phyloP scores from a whole-genome alignment of 2,113 vertebrate species.

The Indicator indicator region DNA sequence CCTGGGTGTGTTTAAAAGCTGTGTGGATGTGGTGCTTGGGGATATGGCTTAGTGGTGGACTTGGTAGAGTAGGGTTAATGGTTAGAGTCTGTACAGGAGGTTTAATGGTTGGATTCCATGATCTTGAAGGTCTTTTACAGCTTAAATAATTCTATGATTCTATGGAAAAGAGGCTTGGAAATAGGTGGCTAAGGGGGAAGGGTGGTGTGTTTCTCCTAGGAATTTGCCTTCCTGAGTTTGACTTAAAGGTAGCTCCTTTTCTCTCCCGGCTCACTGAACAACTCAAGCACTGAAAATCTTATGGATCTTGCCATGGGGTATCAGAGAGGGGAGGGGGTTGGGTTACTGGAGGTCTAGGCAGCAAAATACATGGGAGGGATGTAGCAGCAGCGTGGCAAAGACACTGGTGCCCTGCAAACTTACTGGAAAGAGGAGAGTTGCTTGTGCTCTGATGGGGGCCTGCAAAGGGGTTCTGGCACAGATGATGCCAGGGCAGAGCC shows the following conservation, averaged over 20 bases:
- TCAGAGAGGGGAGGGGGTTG: not conserved
- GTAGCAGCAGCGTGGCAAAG: not conserved
- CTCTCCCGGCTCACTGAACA: not conserved
- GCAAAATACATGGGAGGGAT: fast-evolving
- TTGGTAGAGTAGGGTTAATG: too few species aligned
- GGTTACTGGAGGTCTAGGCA: not conserved
- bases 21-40: too few species aligned
- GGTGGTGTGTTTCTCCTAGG: not conserved
- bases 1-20: too few species aligned
- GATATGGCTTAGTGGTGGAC: too few species aligned
- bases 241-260: not conserved
- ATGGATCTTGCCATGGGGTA: fast-evolving
- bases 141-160: too few species aligned
- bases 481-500: not conserved
- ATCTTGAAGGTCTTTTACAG: too few species aligned
- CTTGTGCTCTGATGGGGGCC: not conserved
- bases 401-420: not conserved
- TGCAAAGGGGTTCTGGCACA: not conserved
- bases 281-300: not conserved
- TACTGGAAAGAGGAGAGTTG: not conserved
- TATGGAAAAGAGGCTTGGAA: not conserved
- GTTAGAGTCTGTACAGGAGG: too few species aligned
- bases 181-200: not conserved
- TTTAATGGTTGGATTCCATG: too few species aligned
- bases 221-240: not conserved